Evolutionary conservation across 1,140 invertebrate genomes (phyloP).

Genomic region (Panagrolaimus sp.): DNA sequence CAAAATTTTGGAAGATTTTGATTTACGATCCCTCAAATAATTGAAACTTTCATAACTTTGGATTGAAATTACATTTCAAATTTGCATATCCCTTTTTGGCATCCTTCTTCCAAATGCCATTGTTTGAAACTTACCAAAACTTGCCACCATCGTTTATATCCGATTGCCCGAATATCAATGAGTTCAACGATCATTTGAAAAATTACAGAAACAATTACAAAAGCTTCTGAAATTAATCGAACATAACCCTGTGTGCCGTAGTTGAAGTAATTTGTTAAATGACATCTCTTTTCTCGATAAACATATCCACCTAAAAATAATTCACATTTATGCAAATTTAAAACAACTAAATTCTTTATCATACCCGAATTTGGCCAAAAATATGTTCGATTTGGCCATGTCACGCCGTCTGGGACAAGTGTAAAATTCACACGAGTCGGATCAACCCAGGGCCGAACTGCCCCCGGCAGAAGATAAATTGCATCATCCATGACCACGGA

Average conservation of each 20-base stretch:
- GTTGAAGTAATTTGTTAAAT: conserved; percentile 26
- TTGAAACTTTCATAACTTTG: no score
- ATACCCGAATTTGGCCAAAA: not conserved
- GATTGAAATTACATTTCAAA: no score
- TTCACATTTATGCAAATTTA: not conserved
- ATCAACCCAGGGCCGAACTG: no score
- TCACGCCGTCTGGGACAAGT: not conserved
- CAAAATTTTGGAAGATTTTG: no score
- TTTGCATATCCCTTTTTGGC: no score
- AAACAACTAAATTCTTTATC: not conserved
- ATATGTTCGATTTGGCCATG: not conserved
- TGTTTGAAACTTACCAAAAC: conserved; percentile 46
- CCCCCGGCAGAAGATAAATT: not conserved
- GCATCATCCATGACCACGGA: not conserved
- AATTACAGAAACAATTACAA: conserved; percentile 27
- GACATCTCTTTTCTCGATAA: conserved; percentile 20
- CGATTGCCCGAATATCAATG: conserved; percentile 50
- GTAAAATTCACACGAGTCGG: no score
- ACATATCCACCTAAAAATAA: not conserved
- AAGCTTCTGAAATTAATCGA: conserved; percentile 26
- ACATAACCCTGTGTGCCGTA: conserved; percentile 17
- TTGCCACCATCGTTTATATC: conserved; percentile 52
- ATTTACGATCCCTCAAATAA: no score
- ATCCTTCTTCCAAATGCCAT: not conserved
- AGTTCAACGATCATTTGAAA: conserved; percentile 43